Conservation (phyloP, 2,888 invertebrate genomes). For the Meliscaeva auricollis region DNA sequence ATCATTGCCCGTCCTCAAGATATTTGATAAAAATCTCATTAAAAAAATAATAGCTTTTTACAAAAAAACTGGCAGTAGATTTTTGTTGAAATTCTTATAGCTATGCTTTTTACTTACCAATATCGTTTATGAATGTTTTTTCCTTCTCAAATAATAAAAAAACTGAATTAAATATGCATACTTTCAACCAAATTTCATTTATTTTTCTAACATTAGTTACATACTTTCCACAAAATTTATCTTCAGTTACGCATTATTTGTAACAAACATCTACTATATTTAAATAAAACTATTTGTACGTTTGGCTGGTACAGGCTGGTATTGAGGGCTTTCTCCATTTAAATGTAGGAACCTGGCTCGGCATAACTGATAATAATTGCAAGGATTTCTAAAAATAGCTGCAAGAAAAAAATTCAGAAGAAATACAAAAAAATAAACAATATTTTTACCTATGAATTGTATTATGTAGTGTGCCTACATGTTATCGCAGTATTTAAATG, state of each 20-base stretch:
- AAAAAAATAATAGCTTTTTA: too few species aligned
- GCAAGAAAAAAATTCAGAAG: slow-evolving; percentile 33
- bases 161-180: background rate
- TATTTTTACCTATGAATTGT: background rate
- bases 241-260: background rate
- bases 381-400: slow-evolving; percentile 67
- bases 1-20: too few species aligned
- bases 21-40: too few species aligned
- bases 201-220: background rate
- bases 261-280: slow-evolving; percentile 16
- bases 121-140: too few species aligned
- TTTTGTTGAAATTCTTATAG: too few species aligned
- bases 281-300: slow-evolving; percentile 34
- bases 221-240: background rate
- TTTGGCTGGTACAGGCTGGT: slow-evolving; percentile 13
- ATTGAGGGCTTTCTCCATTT: slow-evolving; percentile 17
- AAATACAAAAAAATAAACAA: background rate
- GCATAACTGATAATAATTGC: slow-evolving; percentile 71
- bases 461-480: too few species aligned
- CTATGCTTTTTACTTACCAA: too few species aligned
- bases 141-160: too few species aligned
- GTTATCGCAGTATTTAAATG: too few species aligned
- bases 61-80: too few species aligned
- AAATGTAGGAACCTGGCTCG: slow-evolving; percentile 71
- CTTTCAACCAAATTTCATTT: slow-evolving; percentile 6